Conservation (phyloP, 2,888 invertebrate genomes). For the Amphipyra tragopoginis region DNA sequence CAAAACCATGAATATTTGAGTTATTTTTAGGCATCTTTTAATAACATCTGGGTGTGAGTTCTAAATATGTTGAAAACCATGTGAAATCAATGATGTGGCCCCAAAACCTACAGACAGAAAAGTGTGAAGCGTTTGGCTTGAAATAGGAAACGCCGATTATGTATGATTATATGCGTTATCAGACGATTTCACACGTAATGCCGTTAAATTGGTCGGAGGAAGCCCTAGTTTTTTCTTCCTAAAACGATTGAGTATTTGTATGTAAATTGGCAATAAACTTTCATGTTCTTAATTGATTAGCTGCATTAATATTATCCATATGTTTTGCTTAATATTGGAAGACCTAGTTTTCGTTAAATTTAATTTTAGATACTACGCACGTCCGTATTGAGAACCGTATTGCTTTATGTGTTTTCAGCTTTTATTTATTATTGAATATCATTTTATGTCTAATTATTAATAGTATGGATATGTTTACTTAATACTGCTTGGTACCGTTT, state of each 20-base stretch:
- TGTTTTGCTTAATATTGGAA: not conserved
- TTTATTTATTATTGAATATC: slow-evolving; percentile 43
- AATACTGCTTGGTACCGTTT: slow-evolving; percentile 26
- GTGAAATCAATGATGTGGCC: slow-evolving; percentile 22
- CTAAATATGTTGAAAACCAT: slow-evolving; percentile 17
- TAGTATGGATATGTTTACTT: slow-evolving; percentile 40
- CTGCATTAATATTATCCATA: not conserved
- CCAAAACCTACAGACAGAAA: slow-evolving; percentile 13
- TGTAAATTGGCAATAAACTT: not conserved
- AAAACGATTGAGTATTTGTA: slow-evolving; percentile 7
- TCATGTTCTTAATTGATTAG: not conserved
- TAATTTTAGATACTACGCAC: slow-evolving; percentile 2
- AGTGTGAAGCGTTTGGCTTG: slow-evolving; percentile 16
- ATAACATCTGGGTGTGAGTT: not conserved
- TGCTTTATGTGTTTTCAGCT: slow-evolving; percentile 19
- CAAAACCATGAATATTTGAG: not conserved
- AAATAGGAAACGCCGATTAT: slow-evolving; percentile 28
- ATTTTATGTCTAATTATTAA: slow-evolving; percentile 30
- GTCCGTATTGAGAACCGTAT: slow-evolving; percentile 11
- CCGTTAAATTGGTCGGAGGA: slow-evolving; percentile 18
- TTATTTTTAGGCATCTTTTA: not conserved
- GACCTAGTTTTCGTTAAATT: not conserved
- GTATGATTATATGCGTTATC: slow-evolving; percentile 21
- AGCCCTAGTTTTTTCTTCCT: slow-evolving; percentile 20
- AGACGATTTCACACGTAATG: slow-evolving; percentile 33